These are phyloP conservation scores for Cotesia chilonis DNA, from an alignment of 1,140 invertebrate species.

Conservation along the genomic window DNA sequence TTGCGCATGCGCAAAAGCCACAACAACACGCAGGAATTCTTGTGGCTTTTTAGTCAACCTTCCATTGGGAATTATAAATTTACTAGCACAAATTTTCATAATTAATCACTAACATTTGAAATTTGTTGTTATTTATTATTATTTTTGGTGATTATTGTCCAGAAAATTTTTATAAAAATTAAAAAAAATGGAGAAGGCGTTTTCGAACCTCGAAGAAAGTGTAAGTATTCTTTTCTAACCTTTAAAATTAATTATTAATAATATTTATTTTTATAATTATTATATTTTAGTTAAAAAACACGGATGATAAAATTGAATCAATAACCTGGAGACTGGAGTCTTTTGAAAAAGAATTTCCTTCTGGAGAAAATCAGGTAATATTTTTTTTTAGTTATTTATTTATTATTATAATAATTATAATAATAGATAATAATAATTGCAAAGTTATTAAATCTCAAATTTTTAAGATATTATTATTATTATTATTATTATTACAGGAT, in stretches of 20 bases:
- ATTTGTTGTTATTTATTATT: too few species aligned
- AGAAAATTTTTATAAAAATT: background rate
- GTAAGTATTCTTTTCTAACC: slow-evolving; percentile 21
- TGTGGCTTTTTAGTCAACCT: too few species aligned
- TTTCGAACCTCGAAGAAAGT: slow-evolving; percentile 32
- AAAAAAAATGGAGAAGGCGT: slow-evolving; percentile 23
- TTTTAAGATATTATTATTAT: slow-evolving; percentile 14
- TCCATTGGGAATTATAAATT: too few species aligned
- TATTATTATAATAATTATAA: too few species aligned
- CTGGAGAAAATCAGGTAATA: slow-evolving; percentile 58
- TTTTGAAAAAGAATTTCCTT: slow-evolving; percentile 62
- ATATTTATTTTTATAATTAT: slow-evolving; percentile 4
- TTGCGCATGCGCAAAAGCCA: too few species aligned
- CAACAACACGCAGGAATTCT: too few species aligned
- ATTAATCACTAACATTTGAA: too few species aligned
- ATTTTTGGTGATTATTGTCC: too few species aligned
- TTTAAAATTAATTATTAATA: background rate
- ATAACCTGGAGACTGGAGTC: slow-evolving; percentile 63
- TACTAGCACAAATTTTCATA: too few species aligned
- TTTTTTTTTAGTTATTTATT: slow-evolving; percentile 30
- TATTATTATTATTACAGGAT: slow-evolving; percentile 50
- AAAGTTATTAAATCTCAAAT: slow-evolving; percentile 1
- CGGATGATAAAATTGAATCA: slow-evolving; percentile 61
- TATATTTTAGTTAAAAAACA: slow-evolving; percentile 53
- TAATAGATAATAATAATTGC: too few species aligned